Evolutionary conservation across 2,797 vertebrate genomes (phyloP).

Genomic region (Anniella stebbinsi): DNA sequence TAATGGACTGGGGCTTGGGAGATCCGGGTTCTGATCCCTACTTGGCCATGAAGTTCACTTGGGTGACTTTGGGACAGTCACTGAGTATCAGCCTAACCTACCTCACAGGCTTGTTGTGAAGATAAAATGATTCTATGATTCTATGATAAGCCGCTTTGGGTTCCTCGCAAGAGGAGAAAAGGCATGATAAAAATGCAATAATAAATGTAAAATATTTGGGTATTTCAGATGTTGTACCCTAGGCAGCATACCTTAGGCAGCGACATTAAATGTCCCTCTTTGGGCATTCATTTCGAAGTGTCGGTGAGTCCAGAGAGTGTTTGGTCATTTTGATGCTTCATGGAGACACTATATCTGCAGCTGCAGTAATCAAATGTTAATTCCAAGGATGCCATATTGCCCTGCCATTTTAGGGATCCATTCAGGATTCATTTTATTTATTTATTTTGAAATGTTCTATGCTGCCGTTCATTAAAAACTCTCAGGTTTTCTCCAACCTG

Average conservation of each 20-base stretch:
- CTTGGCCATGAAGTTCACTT: no score
- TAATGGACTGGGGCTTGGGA: no score
- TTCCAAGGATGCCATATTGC: not conserved
- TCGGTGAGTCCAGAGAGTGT: not conserved
- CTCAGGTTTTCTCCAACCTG: not conserved
- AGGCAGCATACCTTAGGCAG: not conserved
- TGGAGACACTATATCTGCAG: not conserved
- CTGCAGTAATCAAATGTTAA: not conserved
- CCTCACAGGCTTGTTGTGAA: no score
- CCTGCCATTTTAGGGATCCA: not conserved
- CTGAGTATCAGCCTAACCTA: no score
- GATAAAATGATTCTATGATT: no score
- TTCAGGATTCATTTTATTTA: not conserved
- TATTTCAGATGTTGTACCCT: not conserved
- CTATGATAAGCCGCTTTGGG: no score
- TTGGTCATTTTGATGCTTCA: not conserved
- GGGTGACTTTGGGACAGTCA: no score
- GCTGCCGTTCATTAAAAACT: not conserved
- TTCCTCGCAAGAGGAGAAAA: no score
- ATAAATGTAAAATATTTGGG: not conserved
- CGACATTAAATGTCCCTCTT: slow-evolving; percentile 6
- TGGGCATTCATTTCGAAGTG: not conserved
- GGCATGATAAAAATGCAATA: no score
- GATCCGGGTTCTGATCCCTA: no score
- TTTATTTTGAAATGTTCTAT: not conserved